Percentiles rank a stretch among this genome's conserved stretches.
Evolutionary conservation across 1,140 invertebrate genomes (phyloP).

Genomic region (Mya arenaria): DNA sequence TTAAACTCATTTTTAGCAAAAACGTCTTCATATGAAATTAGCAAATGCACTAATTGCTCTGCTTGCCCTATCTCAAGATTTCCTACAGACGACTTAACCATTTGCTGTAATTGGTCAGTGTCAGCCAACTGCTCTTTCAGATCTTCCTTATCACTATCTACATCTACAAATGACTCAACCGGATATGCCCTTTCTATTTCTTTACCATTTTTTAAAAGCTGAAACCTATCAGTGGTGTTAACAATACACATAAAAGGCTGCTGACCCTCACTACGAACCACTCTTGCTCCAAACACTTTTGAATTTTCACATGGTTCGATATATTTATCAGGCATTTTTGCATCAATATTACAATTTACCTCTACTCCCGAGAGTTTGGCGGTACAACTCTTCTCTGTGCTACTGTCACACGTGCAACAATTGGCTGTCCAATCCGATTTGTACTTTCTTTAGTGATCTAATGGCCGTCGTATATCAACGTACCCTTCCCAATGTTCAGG

Average conservation of each 20-base stretch:
- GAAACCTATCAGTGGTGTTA: background rate
- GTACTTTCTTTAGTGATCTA: background rate
- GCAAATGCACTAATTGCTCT: no score
- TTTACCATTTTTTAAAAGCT: background rate
- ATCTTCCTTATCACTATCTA: no score
- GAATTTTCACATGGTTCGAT: background rate
- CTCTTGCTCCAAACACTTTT: background rate
- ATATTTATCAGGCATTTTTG: background rate
- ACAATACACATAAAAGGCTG: background rate
- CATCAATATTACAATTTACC: background rate
- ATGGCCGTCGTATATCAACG: background rate
- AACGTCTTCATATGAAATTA: no score
- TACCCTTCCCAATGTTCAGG: background rate
- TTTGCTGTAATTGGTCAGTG: no score
- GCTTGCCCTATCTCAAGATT: no score
- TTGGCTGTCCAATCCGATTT: background rate
- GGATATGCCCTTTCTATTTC: slow-evolving; percentile 3
- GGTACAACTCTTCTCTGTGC: background rate
- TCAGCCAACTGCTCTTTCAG: no score
- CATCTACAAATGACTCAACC: background rate
- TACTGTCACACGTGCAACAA: background rate
- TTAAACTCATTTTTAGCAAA: slow-evolving; percentile 46
- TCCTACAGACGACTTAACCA: no score
- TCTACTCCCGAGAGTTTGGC: background rate
- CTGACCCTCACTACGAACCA: background rate